phyloP scores from a whole-genome alignment of 2,113 vertebrate species.

The Carassius carassius region DNA sequence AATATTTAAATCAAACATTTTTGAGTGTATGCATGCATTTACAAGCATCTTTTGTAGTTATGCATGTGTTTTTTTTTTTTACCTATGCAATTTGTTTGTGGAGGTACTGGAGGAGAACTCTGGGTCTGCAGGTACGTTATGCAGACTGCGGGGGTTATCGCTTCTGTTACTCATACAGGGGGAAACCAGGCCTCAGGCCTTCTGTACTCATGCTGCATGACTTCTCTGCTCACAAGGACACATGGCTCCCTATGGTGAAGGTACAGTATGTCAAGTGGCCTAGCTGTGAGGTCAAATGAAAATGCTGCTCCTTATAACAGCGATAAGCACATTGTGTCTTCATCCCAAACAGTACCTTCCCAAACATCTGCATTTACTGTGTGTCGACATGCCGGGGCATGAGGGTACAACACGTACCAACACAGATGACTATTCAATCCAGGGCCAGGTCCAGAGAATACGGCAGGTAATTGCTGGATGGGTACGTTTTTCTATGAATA shows the following conservation, averaged over 20 bases:
- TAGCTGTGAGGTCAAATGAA: background rate
- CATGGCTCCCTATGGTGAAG: constrained; percentile 92
- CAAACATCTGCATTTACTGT: constrained; percentile 92
- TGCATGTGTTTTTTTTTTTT: background rate
- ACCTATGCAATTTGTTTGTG: background rate
- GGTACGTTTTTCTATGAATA: background rate
- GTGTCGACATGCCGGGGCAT: constrained; percentile 95
- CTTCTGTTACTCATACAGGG: constrained; percentile 91
- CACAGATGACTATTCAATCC: constrained; percentile 88
- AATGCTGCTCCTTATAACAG: background rate
- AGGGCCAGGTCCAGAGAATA: constrained; percentile 88
- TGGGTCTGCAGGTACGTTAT: constrained; percentile 90
- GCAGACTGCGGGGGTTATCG: constrained; percentile 84
- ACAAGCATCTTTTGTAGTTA: background rate
- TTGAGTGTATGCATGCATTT: background rate
- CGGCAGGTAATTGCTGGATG: constrained; percentile 81
- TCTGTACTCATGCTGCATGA: constrained; percentile 93
- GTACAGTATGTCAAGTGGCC: constrained; percentile 64
- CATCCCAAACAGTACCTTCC: constrained; percentile 83
- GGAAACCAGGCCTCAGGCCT: constrained; percentile 83
- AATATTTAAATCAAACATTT: too few relatives aligned
- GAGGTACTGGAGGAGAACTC: constrained; percentile 94
- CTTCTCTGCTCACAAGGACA: constrained; percentile 94
- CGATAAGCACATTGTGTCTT: background rate
- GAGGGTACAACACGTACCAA: constrained; percentile 89